Evolutionary conservation across 2,113 vertebrate species (phyloP).

Genomic region (Corythornis vintsioides): DNA sequence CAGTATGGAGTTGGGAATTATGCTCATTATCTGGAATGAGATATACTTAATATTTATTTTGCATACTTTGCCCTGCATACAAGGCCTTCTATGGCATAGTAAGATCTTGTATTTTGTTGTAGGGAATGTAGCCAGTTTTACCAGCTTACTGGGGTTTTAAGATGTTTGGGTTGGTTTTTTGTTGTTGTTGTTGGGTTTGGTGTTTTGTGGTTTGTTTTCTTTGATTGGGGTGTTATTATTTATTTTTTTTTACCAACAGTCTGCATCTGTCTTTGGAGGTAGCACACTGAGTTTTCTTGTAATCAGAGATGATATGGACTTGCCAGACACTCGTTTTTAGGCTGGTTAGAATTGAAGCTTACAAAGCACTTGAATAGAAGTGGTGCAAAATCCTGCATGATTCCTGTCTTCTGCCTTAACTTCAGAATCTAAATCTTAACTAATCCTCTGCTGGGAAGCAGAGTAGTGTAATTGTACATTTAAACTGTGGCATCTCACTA

Average conservation of each 20-base stretch:
- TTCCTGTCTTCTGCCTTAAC: not conserved
- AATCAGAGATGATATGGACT: not conserved
- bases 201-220: not conserved
- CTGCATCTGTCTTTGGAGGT: not conserved
- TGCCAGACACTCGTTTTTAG: not conserved
- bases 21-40: not conserved
- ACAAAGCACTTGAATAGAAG: not conserved
- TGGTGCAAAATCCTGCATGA: not conserved
- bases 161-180: too few relatives aligned
- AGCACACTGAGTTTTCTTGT: not conserved
- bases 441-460: not conserved
- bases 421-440: not conserved
- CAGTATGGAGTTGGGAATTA: not conserved
- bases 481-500: not conserved
- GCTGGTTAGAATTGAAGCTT: slow-evolving; percentile 8
- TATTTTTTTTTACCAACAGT: not conserved
- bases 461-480: not conserved
- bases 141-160: not conserved
- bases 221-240: too few relatives aligned
- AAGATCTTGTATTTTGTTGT: not conserved
- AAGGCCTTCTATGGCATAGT: not conserved
- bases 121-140: not conserved
- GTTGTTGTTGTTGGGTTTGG: not conserved
- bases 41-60: not conserved
- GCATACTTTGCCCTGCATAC: not conserved